Conservation (phyloP, 1,140 invertebrate species). For the Chironomus tepperi region DNA sequence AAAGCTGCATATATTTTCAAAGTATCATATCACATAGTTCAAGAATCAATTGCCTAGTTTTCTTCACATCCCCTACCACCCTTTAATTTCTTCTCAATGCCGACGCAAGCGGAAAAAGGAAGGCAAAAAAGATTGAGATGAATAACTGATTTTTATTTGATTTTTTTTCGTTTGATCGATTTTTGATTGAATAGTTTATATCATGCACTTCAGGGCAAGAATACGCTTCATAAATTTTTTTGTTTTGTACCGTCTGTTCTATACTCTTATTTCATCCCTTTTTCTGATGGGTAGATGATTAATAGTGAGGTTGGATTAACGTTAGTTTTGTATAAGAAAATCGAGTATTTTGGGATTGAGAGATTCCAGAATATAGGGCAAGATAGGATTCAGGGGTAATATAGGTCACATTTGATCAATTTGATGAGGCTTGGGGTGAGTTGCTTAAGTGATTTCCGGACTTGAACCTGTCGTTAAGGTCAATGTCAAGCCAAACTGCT, state of each 20-base stretch:
- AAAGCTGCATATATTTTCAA: no score
- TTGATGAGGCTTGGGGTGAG: no score
- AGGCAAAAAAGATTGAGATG: constrained; percentile 6
- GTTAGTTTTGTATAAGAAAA: no score
- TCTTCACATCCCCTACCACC: neutral
- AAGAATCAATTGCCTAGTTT: no score
- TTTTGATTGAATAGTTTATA: constrained; percentile 5
- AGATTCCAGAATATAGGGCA: no score
- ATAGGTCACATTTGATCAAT: no score
- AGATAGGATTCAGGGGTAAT: no score
- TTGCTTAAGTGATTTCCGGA: no score
- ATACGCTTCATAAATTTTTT: neutral
- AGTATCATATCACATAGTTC: no score
- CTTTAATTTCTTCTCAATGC: neutral
- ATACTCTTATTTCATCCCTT: neutral
- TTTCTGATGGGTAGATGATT: neutral
- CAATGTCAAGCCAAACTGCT: neutral
- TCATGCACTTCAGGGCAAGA: neutral
- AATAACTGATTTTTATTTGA: constrained; percentile 10
- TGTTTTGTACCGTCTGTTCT: neutral
- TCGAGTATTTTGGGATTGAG: no score
- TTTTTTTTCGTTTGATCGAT: constrained; percentile 5
- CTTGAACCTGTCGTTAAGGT: no score
- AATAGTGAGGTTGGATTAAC: no score
- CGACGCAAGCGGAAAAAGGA: neutral